Evolutionary conservation across 2,113 vertebrate genomes (phyloP).

Genomic region (Ursus arctos): DNA sequence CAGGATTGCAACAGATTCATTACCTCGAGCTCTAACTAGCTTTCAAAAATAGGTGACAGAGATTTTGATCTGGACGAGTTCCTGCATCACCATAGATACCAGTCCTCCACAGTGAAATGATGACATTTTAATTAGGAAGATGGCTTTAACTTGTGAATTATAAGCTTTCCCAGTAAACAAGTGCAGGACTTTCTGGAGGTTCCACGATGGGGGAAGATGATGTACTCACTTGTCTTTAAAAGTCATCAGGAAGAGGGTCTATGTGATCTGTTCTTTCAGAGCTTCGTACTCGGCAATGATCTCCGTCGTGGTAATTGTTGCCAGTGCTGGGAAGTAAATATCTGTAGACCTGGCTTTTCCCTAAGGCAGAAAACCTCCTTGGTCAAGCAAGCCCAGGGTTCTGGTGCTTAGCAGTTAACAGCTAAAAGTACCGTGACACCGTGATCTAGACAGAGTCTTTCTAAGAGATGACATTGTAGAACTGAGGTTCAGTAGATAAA

Average conservation of each 20-base stretch:
- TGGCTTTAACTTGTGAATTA: constrained; percentile 72
- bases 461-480: not conserved
- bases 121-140: constrained; percentile 81
- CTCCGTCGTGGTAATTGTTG: not conserved
- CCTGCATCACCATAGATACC: constrained; percentile 80
- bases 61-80: constrained; percentile 76
- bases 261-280: not conserved
- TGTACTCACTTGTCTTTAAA: constrained; percentile 37
- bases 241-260: not conserved
- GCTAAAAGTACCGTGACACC: not conserved
- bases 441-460: not conserved
- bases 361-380: not conserved
- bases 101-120: constrained; percentile 74
- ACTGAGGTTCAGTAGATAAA: not conserved
- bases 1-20: constrained; percentile 32
- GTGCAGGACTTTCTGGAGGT: not conserved
- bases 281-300: not conserved
- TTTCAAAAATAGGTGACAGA: constrained; percentile 79
- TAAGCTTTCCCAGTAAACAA: constrained; percentile 63
- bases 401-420: not conserved
- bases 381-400: not conserved
- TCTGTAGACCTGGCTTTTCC: not conserved
- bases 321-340: not conserved
- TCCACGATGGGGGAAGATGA: not conserved
- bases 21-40: constrained; percentile 63